These are phyloP conservation scores for Serrognathus titanus DNA, from an alignment of 2,888 invertebrate species.

Conservation along the genomic window DNA sequence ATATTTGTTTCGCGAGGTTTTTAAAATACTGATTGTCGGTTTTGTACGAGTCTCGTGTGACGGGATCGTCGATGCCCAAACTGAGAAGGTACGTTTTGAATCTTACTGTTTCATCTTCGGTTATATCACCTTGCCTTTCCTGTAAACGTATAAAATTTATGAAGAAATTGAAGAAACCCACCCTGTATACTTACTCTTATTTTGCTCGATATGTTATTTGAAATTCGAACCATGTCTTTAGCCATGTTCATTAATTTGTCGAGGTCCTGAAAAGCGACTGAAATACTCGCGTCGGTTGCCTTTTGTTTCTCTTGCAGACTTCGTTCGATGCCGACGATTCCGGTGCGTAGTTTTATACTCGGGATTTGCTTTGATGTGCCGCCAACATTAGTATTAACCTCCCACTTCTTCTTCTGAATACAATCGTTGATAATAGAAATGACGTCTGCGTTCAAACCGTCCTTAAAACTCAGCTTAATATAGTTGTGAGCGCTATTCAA, in stretches of 20 bases:
- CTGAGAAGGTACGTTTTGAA: constrained; percentile 96
- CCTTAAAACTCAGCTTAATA: constrained; percentile 83
- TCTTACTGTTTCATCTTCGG: constrained; percentile 94
- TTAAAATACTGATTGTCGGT: constrained; percentile 81
- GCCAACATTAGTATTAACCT: constrained; percentile 35
- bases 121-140: constrained; percentile 91
- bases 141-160: constrained; percentile 21
- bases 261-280: constrained; percentile 92
- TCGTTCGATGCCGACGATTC: constrained; percentile 95
- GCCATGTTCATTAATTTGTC: constrained; percentile 93
- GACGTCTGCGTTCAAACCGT: constrained; percentile 69
- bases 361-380: constrained; percentile 34
- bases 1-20: constrained; percentile 82
- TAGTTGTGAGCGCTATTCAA: constrained; percentile 67
- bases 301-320: constrained; percentile 86
- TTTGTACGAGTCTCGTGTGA: constrained; percentile 86
- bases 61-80: constrained; percentile 96
- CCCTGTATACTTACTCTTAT: constrained; percentile 71
- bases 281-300: constrained; percentile 88
- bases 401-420: constrained; percentile 64
- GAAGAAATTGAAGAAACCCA: too few relatives aligned
- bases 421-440: constrained; percentile 61
- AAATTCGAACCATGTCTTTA: constrained; percentile 93
- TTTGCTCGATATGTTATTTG: constrained; percentile 88
- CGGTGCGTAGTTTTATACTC: constrained; percentile 71